Evolutionary conservation across 2,888 invertebrate genomes (phyloP), one percentile per base, ranked within the genome.

Genomic region (Pseudoips prasinana): DNA sequence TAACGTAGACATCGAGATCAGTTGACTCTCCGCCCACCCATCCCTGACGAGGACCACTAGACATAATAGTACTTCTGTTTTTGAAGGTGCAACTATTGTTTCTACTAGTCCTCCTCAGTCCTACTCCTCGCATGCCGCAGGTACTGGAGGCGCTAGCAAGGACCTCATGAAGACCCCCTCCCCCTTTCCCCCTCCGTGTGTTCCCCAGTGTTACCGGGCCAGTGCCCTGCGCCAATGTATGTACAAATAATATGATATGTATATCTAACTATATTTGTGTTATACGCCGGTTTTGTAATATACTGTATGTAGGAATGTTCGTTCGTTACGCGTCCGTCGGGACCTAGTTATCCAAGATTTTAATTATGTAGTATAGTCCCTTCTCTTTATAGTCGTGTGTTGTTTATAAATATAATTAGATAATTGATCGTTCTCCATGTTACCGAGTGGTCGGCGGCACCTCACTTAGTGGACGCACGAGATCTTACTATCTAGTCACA

Each of bases 211-310:
- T 14, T 5, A 2, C 14, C 2, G 3, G 14, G 3, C 14, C 14
- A 14, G 14, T 14, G 14, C 3, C 14, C 14, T n/a, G 5, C 14
- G 14, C 14, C 50, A 49, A 52, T 48, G 45, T 54, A 64, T 71
- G 70, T 73, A 69, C 70, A 66, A 71, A 61, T 65, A 58, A 60
- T 53, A 14, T 14, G 2, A 14, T 59, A 49, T 55, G 36, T 59
- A 49, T 55, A 36, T 45, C 42, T 45, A 58, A 55, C 37, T 51
- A 53, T 55, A 47, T 46, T 59, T 66, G 54, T 66, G 63, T 64
- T 58, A 60, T 54, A 31, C 43, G 46, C 38, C 42, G 35, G 50
- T 55, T 41, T 46, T 59, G 52, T 64, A 40, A 48, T 51, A 48
- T 51, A 55, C 38, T 44, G 29, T 49, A 49, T 45, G 33, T 51